Conservation (phyloP, 2,888 invertebrate genomes). For the Sialis lutaria region DNA sequence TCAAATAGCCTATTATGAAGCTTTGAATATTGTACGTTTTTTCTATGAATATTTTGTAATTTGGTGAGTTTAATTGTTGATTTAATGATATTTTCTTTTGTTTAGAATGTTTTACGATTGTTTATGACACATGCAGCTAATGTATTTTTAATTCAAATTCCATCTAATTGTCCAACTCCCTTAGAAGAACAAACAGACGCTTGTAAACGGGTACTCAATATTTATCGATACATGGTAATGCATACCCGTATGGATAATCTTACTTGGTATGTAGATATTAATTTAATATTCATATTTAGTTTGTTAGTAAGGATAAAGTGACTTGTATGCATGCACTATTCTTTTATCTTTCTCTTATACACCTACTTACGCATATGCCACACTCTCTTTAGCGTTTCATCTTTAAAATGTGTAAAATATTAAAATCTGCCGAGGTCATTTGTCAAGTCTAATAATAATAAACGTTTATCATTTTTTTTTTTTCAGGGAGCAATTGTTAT, state of each 20-base stretch:
- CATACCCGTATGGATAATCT: conserved; percentile 81
- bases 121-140: conserved; percentile 93
- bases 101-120: conserved; percentile 60
- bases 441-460: no score
- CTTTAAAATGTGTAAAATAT: no score
- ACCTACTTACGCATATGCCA: no score
- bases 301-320: no score
- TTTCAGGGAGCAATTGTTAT: conserved; percentile 64
- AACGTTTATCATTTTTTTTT: conserved; percentile 2
- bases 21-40: no score
- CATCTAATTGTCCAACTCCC: conserved; percentile 42
- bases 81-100: conserved; percentile 6
- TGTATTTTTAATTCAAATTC: conserved; percentile 67
- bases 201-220: conserved; percentile 88
- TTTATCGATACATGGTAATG: conserved; percentile 95
- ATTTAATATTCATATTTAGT: no score
- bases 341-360: no score
- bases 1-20: no score
- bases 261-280: conserved; percentile 52
- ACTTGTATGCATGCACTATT: no score
- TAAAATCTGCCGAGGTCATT: no score
- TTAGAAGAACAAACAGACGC: conserved; percentile 89
- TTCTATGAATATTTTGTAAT: no score
- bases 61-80: not conserved
- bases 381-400: no score